Evolutionary conservation across 2,888 invertebrate species (phyloP).

Genomic region (Cataglyphis albicans): DNA sequence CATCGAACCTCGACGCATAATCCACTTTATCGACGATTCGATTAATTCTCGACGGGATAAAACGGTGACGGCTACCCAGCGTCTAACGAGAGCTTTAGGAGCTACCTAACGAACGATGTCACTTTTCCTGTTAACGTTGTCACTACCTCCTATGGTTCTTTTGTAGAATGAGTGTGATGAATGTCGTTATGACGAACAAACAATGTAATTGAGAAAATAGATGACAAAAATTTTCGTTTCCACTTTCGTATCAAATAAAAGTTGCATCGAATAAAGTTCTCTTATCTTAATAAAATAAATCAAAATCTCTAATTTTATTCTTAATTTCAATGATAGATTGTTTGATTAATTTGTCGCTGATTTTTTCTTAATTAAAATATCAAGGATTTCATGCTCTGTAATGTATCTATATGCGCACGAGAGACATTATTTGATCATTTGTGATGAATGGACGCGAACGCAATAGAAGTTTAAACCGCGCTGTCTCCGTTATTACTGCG

Average conservation of each 20-base stretch:
- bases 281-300: background rate
- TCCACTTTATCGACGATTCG: constrained; percentile 71
- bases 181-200: constrained; percentile 35
- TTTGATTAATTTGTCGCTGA: background rate
- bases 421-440: background rate
- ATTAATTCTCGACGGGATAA: constrained; percentile 70
- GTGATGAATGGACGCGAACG: background rate
- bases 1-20: constrained; percentile 69
- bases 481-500: constrained; percentile 33
- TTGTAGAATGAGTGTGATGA: constrained; percentile 32
- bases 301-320: background rate
- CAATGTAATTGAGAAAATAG: constrained; percentile 26
- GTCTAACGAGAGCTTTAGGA: constrained; percentile 66
- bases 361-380: background rate
- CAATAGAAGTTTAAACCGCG: constrained; percentile 11
- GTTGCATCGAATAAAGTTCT: constrained; percentile 5
- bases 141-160: constrained; percentile 36
- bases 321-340: background rate
- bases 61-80: constrained; percentile 66
- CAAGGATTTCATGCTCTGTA: background rate
- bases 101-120: constrained; percentile 51
- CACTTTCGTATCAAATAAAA: background rate
- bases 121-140: constrained; percentile 52
- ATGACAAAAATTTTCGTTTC: background rate
- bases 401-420: background rate